Conservation (phyloP, 2,888 invertebrate genomes). For the Leptinotarsa juncta region DNA sequence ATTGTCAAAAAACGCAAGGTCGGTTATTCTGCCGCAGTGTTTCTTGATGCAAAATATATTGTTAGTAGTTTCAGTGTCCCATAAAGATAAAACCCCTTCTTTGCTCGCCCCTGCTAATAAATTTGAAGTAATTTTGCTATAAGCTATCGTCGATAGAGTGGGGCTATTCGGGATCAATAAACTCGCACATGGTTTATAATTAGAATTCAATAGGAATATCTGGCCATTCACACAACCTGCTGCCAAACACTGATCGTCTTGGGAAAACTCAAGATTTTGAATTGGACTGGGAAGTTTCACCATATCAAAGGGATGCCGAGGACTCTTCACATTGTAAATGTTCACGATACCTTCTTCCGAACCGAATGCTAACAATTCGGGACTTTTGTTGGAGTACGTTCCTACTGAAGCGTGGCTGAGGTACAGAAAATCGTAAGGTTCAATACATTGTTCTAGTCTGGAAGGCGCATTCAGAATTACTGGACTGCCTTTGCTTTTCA, state of each 20-base stretch:
- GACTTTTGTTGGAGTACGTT: conserved; percentile 51
- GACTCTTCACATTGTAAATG: conserved; percentile 52
- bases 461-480: conserved; percentile 44
- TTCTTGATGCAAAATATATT: conserved; percentile 40
- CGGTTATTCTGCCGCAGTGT: conserved; percentile 48
- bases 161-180: conserved; percentile 50
- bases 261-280: conserved; percentile 54
- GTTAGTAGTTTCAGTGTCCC: conserved; percentile 50
- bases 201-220: conserved; percentile 48
- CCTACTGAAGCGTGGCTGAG: conserved; percentile 46
- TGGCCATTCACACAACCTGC: conserved; percentile 47
- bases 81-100: conserved; percentile 48
- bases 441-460: conserved; percentile 38
- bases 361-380: conserved; percentile 52
- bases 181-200: conserved; percentile 47
- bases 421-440: conserved; percentile 36
- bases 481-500: conserved; percentile 53
- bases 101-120: conserved; percentile 49
- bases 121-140: conserved; percentile 44
- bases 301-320: conserved; percentile 21
- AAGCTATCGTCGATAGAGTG: conserved; percentile 46
- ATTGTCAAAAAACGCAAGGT: conserved; percentile 48
- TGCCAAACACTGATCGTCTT: conserved; percentile 52
- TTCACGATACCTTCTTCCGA: conserved; percentile 52
- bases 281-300: conserved; percentile 34